Evolutionary conservation across 2,888 invertebrate genomes (phyloP).

Genomic region (Ormyrus labotus): DNA sequence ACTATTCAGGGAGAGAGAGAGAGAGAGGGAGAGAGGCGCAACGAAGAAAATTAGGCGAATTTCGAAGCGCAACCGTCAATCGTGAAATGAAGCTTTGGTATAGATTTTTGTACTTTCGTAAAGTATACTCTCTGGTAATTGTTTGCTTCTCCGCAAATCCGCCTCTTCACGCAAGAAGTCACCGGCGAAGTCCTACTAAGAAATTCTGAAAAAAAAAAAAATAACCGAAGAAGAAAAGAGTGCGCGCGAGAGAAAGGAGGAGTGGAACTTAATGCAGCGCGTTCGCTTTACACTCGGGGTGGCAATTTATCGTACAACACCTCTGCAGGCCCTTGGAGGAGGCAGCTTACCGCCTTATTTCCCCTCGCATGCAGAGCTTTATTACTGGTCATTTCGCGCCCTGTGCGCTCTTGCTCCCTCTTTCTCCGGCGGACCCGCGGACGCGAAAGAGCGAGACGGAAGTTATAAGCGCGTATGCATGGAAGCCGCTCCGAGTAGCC

Average conservation of each 20-base stretch:
- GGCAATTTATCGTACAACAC: constrained; percentile 33
- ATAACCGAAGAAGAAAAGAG: too few species aligned
- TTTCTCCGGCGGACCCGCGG: constrained; percentile 2
- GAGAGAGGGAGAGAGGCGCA: neutral
- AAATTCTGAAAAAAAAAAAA: too few species aligned
- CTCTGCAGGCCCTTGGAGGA: neutral
- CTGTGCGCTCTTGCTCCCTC: neutral
- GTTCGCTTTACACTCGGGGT: neutral
- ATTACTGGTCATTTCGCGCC: constrained; percentile 43
- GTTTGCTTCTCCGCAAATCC: too few species aligned
- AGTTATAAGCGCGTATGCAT: neutral
- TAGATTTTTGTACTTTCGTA: constrained; percentile 62
- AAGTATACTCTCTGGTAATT: constrained; percentile 19
- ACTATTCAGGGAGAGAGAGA: constrained; percentile 5
- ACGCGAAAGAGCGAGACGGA: neutral
- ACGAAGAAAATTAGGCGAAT: too few species aligned
- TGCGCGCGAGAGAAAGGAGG: neutral
- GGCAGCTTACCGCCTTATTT: constrained; percentile 43
- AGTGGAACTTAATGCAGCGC: neutral
- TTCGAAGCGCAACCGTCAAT: neutral
- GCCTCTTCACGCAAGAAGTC: too few species aligned
- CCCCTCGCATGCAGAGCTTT: constrained; percentile 36
- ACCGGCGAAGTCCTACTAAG: too few species aligned
- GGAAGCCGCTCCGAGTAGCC: constrained; percentile 3
- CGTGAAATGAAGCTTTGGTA: constrained; percentile 3